Evolutionary conservation across 2,888 invertebrate genomes (phyloP).

Genomic region (Nysson spinosus): DNA sequence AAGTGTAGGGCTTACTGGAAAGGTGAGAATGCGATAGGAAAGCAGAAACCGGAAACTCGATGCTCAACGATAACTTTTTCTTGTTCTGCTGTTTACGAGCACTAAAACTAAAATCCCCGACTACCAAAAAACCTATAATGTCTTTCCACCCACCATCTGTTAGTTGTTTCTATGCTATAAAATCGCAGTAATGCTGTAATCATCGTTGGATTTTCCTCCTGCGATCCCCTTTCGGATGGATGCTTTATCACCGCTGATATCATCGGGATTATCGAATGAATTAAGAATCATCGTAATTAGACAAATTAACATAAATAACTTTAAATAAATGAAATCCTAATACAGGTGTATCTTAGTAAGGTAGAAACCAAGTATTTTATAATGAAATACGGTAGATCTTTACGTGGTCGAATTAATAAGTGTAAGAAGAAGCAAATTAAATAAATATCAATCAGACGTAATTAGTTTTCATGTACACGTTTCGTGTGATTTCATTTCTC

Average conservation of each 20-base stretch:
- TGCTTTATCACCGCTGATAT: no score
- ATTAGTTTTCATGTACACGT: neutral
- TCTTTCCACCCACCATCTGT: constrained; percentile 47
- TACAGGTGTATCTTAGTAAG: no score
- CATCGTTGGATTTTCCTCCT: constrained; percentile 19
- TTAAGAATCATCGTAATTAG: no score
- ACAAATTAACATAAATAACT: no score
- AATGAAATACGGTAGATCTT: no score
- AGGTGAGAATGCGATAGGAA: constrained; percentile 3
- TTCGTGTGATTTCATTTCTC: neutral
- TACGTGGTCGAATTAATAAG: no score
- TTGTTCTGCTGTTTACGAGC: constrained; percentile 56
- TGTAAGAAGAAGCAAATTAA: no score
- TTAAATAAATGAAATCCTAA: no score
- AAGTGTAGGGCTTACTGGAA: neutral
- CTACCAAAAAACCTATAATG: constrained; percentile 60
- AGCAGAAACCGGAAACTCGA: constrained; percentile 37
- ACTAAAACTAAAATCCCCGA: constrained; percentile 51
- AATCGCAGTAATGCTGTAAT: constrained; percentile 49
- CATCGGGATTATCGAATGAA: no score
- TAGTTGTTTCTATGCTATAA: constrained; percentile 51
- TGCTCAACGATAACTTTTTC: constrained; percentile 53
- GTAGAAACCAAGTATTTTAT: no score
- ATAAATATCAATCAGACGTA: no score
- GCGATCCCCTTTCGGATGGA: constrained; percentile 19